These are phyloP conservation scores for Pogona vitticeps DNA, from an alignment of 2,113 vertebrate species.

Conservation along the genomic window DNA sequence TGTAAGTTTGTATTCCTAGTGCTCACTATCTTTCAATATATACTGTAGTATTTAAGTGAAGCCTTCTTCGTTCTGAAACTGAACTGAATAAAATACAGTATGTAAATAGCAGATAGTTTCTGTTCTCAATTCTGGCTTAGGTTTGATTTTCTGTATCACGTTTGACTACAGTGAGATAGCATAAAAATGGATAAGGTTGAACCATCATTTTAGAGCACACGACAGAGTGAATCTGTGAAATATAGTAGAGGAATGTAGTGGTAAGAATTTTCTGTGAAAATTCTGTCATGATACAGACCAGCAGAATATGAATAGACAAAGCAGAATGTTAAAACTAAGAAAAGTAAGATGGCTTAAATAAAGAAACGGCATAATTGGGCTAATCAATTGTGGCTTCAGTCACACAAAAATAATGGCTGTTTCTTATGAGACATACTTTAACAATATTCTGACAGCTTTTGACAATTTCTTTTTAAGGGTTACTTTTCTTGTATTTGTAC, in stretches of 20 bases:
- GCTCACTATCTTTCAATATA: background rate
- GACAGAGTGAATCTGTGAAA: background rate
- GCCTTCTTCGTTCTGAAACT: background rate
- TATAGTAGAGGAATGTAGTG: background rate
- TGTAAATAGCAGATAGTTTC: background rate
- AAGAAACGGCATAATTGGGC: background rate
- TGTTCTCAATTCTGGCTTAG: background rate
- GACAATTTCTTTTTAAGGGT: no score
- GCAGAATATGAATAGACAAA: background rate
- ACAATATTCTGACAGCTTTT: no score
- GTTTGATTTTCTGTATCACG: background rate
- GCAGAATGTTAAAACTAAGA: no score
- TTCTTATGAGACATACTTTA: no score
- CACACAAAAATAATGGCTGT: no score
- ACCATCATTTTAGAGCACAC: background rate
- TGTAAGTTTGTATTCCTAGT: constrained; percentile 78
- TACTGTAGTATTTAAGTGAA: background rate
- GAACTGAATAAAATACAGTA: background rate
- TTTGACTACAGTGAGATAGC: background rate
- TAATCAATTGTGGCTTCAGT: no score
- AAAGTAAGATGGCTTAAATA: no score
- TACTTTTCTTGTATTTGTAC: no score
- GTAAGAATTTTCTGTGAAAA: background rate
- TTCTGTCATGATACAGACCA: no score
- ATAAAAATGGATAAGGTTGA: background rate